A percentile compares a stretch with the other conserved stretches of the same genome.
Conservation (phyloP, 1,140 invertebrate genomes). For the Eulimnadia texana region DNA sequence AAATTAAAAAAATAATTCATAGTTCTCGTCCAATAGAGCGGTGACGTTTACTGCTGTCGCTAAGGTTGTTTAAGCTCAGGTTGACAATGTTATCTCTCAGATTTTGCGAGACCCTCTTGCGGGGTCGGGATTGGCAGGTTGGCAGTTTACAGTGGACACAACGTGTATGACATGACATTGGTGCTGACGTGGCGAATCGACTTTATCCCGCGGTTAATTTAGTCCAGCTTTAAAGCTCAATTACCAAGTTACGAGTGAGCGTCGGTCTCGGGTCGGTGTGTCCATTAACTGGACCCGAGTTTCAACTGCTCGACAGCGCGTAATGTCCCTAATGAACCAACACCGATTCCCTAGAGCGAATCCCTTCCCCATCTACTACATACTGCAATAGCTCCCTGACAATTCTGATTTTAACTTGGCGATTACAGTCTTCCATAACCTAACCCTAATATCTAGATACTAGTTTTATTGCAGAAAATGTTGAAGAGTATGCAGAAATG, state of each 20-base stretch:
- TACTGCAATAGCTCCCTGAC: conserved; percentile 19
- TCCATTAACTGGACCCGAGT: conserved; percentile 7
- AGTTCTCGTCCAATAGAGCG: no score
- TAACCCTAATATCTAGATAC: not conserved
- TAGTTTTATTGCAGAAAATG: conserved; percentile 3
- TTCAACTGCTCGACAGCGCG: conserved; percentile 10
- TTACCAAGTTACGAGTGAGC: conserved; percentile 8
- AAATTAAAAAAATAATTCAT: no score
- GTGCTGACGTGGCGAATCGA: not conserved
- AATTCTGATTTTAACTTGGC: not conserved
- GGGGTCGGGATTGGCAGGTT: no score
- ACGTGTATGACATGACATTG: not conserved
- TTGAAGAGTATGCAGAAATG: conserved; percentile 21
- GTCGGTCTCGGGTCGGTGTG: not conserved
- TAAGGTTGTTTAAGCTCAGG: no score
- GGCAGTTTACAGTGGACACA: not conserved
- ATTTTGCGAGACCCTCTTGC: no score
- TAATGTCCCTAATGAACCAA: conserved; percentile 12
- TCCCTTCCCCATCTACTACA: conserved; percentile 22
- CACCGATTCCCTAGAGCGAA: conserved; percentile 11
- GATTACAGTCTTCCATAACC: not conserved
- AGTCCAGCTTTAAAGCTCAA: conserved; percentile 10
- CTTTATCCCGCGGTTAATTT: not conserved
- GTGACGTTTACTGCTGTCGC: no score
- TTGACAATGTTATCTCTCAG: no score